Evolutionary conservation across 2,888 invertebrate species (phyloP).

Genomic region (Helobdella robusta): DNA sequence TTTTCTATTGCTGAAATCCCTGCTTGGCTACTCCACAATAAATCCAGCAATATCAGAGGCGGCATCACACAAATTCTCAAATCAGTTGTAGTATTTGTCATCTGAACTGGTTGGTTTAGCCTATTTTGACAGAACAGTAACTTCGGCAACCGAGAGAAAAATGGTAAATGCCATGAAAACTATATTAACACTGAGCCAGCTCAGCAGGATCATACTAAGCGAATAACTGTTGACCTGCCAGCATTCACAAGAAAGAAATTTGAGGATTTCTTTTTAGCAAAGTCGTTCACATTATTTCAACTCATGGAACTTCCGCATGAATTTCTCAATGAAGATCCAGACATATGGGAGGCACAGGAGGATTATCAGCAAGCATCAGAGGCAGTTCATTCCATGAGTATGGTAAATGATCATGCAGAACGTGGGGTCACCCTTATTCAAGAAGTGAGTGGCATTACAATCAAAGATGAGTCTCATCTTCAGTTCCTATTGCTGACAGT

Average conservation of each 20-base stretch:
- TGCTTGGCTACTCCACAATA: neutral
- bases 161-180: constrained; percentile 13
- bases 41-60: neutral
- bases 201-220: constrained; percentile 9
- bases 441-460: constrained; percentile 21
- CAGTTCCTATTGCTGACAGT: too few relatives aligned
- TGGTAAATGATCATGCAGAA: constrained; percentile 22
- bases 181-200: constrained; percentile 11
- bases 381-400: constrained; percentile 1
- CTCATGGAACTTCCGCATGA: constrained; percentile 21
- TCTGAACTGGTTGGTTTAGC: constrained; percentile 19
- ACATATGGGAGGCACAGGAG: constrained; percentile 14
- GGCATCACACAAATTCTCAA: constrained; percentile 12
- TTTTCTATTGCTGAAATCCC: constrained; percentile 16
- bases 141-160: constrained; percentile 17
- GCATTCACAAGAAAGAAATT: constrained; percentile 14
- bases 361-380: constrained; percentile 13
- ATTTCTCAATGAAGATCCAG: constrained; percentile 22
- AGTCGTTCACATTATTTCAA: constrained; percentile 19
- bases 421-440: constrained; percentile 22
- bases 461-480: constrained; percentile 13
- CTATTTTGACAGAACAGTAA: constrained; percentile 7
- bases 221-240: constrained; percentile 19
- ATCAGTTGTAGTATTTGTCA: constrained; percentile 19
- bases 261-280: constrained; percentile 9